phyloP scores from a whole-genome alignment of 2,797 vertebrate genomes.

The Aulostomus chinensis region DNA sequence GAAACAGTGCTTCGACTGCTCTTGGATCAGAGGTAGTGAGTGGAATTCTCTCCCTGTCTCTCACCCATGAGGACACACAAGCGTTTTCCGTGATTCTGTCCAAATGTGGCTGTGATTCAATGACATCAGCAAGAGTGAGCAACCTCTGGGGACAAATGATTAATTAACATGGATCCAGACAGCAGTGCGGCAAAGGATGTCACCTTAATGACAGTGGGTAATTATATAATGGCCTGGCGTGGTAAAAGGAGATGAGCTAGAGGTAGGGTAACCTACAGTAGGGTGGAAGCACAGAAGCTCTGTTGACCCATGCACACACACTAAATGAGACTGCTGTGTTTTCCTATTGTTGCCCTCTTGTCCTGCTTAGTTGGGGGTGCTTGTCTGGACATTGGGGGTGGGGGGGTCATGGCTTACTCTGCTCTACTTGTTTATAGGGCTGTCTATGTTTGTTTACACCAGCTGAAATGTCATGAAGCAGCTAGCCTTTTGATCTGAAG shows the following conservation, averaged over 20 bases:
- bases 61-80: constrained; percentile 16
- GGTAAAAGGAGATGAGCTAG: constrained; percentile 69
- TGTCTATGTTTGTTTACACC: constrained; percentile 57
- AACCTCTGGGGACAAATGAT: constrained; percentile 65
- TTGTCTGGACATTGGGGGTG: constrained; percentile 20
- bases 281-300: constrained; percentile 45
- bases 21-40: not conserved
- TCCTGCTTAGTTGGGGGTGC: constrained; percentile 27
- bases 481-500: constrained; percentile 56
- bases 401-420: constrained; percentile 34
- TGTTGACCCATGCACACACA: not conserved
- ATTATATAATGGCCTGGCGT: constrained; percentile 70
- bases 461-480: constrained; percentile 57
- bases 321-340: constrained; percentile 47
- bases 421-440: constrained; percentile 46
- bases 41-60: constrained; percentile 36
- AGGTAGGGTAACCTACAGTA: constrained; percentile 53
- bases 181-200: constrained; percentile 64
- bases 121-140: constrained; percentile 56
- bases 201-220: constrained; percentile 66
- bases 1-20: not conserved
- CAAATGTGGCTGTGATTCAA: constrained; percentile 10
- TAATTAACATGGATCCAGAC: constrained; percentile 68
- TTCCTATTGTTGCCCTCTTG: constrained; percentile 52
- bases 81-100: constrained; percentile 37